Conservation (phyloP, 2,888 invertebrate genomes). For the Polymixis lichenea region DNA sequence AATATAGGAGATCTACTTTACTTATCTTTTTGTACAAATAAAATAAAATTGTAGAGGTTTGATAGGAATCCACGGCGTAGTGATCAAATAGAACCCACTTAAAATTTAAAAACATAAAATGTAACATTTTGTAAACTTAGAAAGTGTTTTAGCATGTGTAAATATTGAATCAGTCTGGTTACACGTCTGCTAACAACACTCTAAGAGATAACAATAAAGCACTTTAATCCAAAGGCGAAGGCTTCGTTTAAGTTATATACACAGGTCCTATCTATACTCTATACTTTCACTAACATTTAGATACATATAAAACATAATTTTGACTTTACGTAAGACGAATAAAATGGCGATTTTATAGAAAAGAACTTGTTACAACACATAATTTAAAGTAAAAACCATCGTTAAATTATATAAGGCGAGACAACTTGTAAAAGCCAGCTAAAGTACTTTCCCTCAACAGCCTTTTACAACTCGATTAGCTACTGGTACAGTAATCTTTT, state of each 20-base stretch:
- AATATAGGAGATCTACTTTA: not conserved
- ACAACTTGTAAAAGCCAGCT: constrained; percentile 49
- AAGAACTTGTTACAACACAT: constrained; percentile 38
- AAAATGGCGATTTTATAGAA: constrained; percentile 37
- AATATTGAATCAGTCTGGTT: constrained; percentile 47
- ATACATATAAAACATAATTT: constrained; percentile 7
- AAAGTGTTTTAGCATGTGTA: constrained; percentile 29
- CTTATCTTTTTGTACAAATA: not conserved
- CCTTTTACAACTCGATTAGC: constrained; percentile 55
- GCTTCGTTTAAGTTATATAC: not conserved
- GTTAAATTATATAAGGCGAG: constrained; percentile 61
- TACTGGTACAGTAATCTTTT: constrained; percentile 48
- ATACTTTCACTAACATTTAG: constrained; percentile 42
- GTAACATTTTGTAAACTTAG: constrained; percentile 7
- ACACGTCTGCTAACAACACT: constrained; percentile 29
- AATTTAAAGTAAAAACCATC: constrained; percentile 46
- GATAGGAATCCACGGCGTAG: not conserved
- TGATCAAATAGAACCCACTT: constrained; percentile 20
- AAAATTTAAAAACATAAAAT: not conserved
- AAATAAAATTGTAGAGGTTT: not conserved
- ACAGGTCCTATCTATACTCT: constrained; percentile 13
- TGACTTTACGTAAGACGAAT: constrained; percentile 38
- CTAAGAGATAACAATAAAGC: constrained; percentile 41
- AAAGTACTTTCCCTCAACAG: constrained; percentile 63
- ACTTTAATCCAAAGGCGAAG: constrained; percentile 13